Percentiles rank a stretch among this genome's conserved stretches.
Conservation (phyloP, 2,888 invertebrate species). For the Patella caerulea region DNA sequence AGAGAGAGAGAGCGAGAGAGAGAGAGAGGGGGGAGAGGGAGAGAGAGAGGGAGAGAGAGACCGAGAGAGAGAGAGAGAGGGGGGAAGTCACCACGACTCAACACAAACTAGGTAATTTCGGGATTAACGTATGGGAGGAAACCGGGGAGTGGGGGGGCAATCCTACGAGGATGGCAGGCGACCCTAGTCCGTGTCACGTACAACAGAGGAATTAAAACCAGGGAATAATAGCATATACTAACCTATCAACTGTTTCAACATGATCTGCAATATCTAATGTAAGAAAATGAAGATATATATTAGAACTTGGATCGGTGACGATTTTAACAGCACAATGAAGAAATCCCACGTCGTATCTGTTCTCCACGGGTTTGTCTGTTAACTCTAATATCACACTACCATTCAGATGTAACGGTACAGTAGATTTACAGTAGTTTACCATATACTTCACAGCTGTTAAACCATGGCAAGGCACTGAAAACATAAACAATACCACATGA, state of each 20-base stretch:
- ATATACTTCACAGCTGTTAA: conserved; percentile 37
- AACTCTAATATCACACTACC: conserved; percentile 48
- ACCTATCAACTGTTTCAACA: conserved; percentile 49
- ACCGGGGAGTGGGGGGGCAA: too few species aligned
- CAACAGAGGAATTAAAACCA: too few species aligned
- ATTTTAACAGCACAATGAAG: conserved; percentile 46
- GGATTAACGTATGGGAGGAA: too few species aligned
- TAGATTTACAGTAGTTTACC: conserved; percentile 42
- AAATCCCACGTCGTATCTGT: conserved; percentile 28
- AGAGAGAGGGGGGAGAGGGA: too few species aligned
- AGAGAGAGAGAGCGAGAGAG: not conserved
- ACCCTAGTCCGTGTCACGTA: too few species aligned
- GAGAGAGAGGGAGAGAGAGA: too few species aligned
- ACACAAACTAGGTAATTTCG: too few species aligned
- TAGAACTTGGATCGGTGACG: conserved; percentile 36
- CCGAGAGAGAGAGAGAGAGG: too few species aligned
- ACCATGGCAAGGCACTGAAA: too few species aligned
- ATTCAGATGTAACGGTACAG: conserved; percentile 42
- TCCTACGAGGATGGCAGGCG: too few species aligned
- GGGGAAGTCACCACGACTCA: too few species aligned
- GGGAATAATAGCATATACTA: not conserved
- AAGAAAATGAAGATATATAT: conserved; percentile 46
- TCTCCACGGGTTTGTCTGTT: conserved; percentile 44
- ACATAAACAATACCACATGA: too few species aligned
- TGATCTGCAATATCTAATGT: conserved; percentile 48